Conservation (phyloP, 2,888 invertebrate genomes). For the Zhuqinia jingwanae region DNA sequence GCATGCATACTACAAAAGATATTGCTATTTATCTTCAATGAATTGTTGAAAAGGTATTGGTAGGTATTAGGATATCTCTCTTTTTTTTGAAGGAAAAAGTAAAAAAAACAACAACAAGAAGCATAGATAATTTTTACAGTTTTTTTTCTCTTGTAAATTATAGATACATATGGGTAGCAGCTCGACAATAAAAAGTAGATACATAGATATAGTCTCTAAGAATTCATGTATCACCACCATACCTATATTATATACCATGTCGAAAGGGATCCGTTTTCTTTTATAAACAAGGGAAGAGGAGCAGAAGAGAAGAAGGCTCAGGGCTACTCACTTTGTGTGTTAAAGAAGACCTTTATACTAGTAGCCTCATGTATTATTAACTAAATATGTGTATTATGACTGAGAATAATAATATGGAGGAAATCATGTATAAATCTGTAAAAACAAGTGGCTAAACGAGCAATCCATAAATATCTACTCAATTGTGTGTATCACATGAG, state of each 20-base stretch:
- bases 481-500: no score
- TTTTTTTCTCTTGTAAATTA: slow-evolving; percentile 1
- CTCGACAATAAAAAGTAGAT: background rate
- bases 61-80: background rate
- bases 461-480: no score
- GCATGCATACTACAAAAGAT: background rate
- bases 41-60: background rate
- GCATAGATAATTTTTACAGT: slow-evolving; percentile 34
- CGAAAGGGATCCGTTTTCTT: no score
- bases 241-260: background rate
- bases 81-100: background rate
- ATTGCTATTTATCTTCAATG: background rate
- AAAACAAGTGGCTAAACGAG: no score
- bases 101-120: background rate
- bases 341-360: no score
- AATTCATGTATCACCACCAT: background rate
- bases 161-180: background rate
- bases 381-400: no score
- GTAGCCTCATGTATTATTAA: no score
- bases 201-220: background rate
- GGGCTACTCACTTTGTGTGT: no score
- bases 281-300: no score
- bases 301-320: slow-evolving; percentile 1
- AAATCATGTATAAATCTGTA: no score
- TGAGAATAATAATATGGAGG: no score